Percentiles rank a stretch among this genome's conserved stretches.
Evolutionary conservation across 1,140 invertebrate species (phyloP).

Genomic region (Magallana ariakensis): DNA sequence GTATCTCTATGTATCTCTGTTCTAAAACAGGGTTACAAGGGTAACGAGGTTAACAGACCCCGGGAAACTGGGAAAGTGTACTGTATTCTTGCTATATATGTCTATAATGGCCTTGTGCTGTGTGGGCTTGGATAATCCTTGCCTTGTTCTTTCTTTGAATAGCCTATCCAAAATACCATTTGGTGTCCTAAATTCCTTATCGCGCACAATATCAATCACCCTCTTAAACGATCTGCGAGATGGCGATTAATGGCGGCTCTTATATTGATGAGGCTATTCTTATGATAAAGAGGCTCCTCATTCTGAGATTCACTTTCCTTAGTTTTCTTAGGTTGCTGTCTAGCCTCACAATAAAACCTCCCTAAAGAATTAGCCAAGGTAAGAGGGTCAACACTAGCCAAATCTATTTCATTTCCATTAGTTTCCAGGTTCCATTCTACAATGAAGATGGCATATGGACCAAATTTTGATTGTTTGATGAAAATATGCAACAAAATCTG

Average conservation of each 20-base stretch:
- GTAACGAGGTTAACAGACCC: too few species aligned
- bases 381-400: neutral
- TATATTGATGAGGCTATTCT: conserved; percentile 11
- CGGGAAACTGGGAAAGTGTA: too few species aligned
- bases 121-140: conserved; percentile 32
- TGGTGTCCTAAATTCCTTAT: conserved; percentile 42
- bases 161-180: conserved; percentile 41
- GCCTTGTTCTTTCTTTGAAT: conserved; percentile 38
- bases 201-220: conserved; percentile 47
- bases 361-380: neutral
- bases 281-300: conserved; percentile 32
- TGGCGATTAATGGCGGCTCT: conserved; percentile 20
- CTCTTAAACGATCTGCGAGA: conserved; percentile 21
- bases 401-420: neutral
- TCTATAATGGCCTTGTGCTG: conserved; percentile 39
- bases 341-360: conserved; percentile 26
- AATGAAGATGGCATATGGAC: neutral
- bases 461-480: neutral
- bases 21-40: too few species aligned
- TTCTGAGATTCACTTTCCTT: neutral
- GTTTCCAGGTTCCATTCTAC: conserved; percentile 38
- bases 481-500: neutral
- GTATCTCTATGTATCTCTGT: too few species aligned
- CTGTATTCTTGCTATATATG: too few species aligned
- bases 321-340: neutral